A percentile compares a stretch with the other conserved stretches of the same genome.
phyloP scores from a whole-genome alignment of 2,797 vertebrate species.

The Balearica regulorum region DNA sequence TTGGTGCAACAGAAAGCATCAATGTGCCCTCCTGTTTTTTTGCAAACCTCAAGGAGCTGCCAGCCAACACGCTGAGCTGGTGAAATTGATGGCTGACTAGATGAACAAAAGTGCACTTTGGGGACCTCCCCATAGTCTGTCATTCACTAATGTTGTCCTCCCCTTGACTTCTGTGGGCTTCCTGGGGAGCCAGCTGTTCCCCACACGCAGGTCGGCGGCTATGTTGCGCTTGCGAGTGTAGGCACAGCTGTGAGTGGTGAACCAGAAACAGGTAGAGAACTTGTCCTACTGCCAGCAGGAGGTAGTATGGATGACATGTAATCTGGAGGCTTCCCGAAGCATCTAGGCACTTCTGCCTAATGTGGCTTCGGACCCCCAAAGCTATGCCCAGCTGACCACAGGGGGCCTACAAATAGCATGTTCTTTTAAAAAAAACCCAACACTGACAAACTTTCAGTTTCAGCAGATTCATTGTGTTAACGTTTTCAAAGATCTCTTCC shows the following conservation, averaged over 20 bases:
- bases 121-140: constrained; percentile 47
- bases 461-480: neutral
- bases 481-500: neutral
- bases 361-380: neutral
- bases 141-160: constrained; percentile 49
- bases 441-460: neutral
- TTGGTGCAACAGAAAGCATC: neutral
- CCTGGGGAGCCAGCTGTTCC: constrained; percentile 40
- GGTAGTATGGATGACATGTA: neutral
- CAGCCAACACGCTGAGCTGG: constrained; percentile 21
- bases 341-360: neutral
- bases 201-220: neutral
- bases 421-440: neutral
- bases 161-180: constrained; percentile 41
- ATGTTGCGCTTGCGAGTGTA: neutral
- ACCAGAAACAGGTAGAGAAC: constrained; percentile 41
- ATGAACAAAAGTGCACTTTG: constrained; percentile 52
- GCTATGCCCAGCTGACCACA: neutral
- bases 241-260: constrained; percentile 51
- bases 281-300: constrained; percentile 3
- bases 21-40: neutral
- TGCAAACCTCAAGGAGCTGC: constrained; percentile 31
- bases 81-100: constrained; percentile 51
- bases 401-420: neutral
- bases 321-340: neutral